These are phyloP conservation scores for Fulmarus glacialis DNA, from an alignment of 2,113 vertebrate genomes.

Conservation along the genomic window DNA sequence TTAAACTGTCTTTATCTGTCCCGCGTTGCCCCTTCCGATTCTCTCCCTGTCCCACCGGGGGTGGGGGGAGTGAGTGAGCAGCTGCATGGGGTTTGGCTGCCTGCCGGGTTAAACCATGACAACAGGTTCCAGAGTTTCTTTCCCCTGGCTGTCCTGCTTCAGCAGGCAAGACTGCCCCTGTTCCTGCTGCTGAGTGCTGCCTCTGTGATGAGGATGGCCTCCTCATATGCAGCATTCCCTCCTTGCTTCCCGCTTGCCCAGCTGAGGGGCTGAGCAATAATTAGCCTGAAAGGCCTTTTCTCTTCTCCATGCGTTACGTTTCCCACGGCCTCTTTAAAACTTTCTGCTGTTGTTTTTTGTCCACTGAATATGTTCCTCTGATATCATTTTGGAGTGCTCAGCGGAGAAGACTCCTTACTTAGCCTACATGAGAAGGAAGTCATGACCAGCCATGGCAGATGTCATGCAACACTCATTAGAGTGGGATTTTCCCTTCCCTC, in stretches of 20 bases:
- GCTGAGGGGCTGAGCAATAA: background rate
- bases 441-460: accelerated
- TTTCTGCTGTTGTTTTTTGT: background rate
- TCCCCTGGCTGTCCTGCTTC: background rate
- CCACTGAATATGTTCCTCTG: background rate
- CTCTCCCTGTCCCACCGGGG: no score
- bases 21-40: no score
- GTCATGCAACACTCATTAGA: background rate
- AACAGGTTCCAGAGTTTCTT: background rate
- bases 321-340: background rate
- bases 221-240: background rate
- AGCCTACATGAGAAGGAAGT: background rate
- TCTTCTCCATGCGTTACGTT: accelerated
- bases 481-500: background rate
- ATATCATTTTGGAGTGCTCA: background rate
- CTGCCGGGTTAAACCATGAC: no score
- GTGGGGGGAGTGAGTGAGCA: no score
- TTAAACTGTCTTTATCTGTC: no score
- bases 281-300: background rate
- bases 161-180: background rate
- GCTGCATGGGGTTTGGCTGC: no score
- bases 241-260: background rate
- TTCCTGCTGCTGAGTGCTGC: background rate
- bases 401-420: background rate
- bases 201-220: background rate